These are phyloP conservation scores for Steromphala cineraria DNA, from an alignment of 2,888 invertebrate genomes.

Conservation along the genomic window DNA sequence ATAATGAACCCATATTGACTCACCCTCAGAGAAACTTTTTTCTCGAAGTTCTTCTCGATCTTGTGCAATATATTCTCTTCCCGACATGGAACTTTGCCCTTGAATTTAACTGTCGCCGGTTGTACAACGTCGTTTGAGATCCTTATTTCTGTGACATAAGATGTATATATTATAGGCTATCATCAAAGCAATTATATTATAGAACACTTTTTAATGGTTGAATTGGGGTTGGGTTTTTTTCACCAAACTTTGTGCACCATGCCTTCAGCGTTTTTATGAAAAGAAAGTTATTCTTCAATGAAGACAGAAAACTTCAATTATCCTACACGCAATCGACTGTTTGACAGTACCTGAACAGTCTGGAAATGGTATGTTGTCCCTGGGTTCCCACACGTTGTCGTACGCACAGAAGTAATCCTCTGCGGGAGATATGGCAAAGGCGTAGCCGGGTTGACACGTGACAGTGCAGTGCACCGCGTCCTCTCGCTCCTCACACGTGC, in stretches of 20 bases:
- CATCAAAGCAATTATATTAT: too few species aligned
- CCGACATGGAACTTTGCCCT: slow-evolving; percentile 62
- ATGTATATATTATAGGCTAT: too few species aligned
- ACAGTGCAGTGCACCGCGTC: slow-evolving; percentile 78
- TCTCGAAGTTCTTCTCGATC: slow-evolving; percentile 61
- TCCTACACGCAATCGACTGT: slow-evolving; percentile 12
- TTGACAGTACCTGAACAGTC: slow-evolving; percentile 79
- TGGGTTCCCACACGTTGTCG: slow-evolving; percentile 74
- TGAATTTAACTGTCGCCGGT: slow-evolving; percentile 64
- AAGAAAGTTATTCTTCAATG: too few species aligned
- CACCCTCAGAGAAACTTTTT: slow-evolving; percentile 40
- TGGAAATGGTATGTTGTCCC: slow-evolving; percentile 76
- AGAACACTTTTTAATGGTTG: too few species aligned
- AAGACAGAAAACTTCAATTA: too few species aligned
- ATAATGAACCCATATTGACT: neutral
- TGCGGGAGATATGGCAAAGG: slow-evolving; percentile 77
- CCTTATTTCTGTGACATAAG: slow-evolving; percentile 55
- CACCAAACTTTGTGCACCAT: too few species aligned
- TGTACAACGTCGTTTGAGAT: slow-evolving; percentile 69
- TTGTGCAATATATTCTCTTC: slow-evolving; percentile 57
- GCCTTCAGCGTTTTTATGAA: too few species aligned
- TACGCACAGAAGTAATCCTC: slow-evolving; percentile 75
- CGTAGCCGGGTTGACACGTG: slow-evolving; percentile 81
- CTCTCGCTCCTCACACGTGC: slow-evolving; percentile 76
- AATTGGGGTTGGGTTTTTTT: too few species aligned